Evolutionary conservation across 2,113 vertebrate species (phyloP), one percentile per base, ranked within the genome.

Genomic region (Coptodon rendalli): DNA sequence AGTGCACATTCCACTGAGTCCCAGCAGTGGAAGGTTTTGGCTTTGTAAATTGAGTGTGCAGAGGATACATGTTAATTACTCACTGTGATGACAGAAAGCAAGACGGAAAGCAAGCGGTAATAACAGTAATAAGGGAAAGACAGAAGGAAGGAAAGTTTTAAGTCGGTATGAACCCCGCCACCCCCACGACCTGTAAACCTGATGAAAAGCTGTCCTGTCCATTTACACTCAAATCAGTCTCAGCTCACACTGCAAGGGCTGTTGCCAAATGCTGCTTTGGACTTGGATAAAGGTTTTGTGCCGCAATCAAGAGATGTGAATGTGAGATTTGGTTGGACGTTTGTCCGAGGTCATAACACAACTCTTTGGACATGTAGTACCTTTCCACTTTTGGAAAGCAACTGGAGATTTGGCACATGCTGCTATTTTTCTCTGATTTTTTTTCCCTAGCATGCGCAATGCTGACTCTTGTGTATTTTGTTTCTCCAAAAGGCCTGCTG

Each of bases 281-380:
- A 48, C 61, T 76, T 66, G 52, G 63, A 19, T 29, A 24, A 78
- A 68, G 80, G 53, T 71, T 91, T 59, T 34, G 68, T 83, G 87
- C 52, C 78, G 80, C 80, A 90, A 85, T 94, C 86, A 83, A 66
- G 86, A 79, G 84, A 87, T 56, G 36, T 86, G 84, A 84, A 84
- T 76, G 54, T 71, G 78, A 87, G 68, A 81, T 82, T 24, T 43
- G 7, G 45, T 76, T 45, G 8, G 34, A 59, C 3, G 61, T 48
- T 38, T 5, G 16, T 82, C 36, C 31, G 5, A 29, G 76, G 84
- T 53, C 29, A 48, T 53, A 27, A 78, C 57, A 59, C 50, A 71
- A 31, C 82, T 83, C 40, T 59, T 83, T 88, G 61, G 54, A 84
- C 73, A 80, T 27, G 31, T 43, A 76, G 79, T 73, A 81, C 56